Evolutionary conservation across 2,888 invertebrate species (phyloP), one percentile per base, ranked within the genome.

Genomic region (Pedicia rivosa): DNA sequence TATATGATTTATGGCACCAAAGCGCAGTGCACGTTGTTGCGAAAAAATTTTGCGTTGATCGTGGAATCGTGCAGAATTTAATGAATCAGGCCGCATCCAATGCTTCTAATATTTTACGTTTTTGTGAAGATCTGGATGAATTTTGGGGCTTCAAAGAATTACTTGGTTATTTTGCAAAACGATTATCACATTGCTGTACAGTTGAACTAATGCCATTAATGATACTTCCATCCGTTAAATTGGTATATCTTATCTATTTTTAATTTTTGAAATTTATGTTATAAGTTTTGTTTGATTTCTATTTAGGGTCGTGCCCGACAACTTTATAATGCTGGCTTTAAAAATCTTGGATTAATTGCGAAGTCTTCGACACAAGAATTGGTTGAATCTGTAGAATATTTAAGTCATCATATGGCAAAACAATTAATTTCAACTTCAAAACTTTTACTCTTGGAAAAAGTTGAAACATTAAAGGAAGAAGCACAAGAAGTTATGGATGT

Each of bases 341-440:
- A 72, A 57, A 73, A 73, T 3, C 56, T 91, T 8, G 74, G 78
- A 47, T 73, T 74, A 39, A 63, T 94, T 37, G 90, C 91, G 1
- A 72, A 70, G 48, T 77, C 83, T 1, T 65, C 73, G 8, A 70
- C 73, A 0, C 65, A 65, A 4, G 66, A 68, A 4, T 64, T 92
- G 43, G 63, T 70, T 2, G 57, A 67, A 12, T 57, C 64, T 29
- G 66, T 94, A 6, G 70, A 78, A 40, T 78, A 81, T 54, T 66
- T 91, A 58, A 70, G 78, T 1, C 56, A 64, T n/a, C 72, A 69
- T 48, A 68, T 76, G 9, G 90, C 90, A 3, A 68, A 64, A 34
- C 83, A 86, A 56, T 78, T 95, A 36, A 72, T 92, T 43, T 78
- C 84, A 38, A 79, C 88, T 19, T 87, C 95, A 0, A 81, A 88